A percentile compares a stretch with the other conserved stretches of the same genome.
These are phyloP conservation scores for Megaleporinus macrocephalus DNA, from an alignment of 2,113 vertebrate genomes.

Conservation along the genomic window DNA sequence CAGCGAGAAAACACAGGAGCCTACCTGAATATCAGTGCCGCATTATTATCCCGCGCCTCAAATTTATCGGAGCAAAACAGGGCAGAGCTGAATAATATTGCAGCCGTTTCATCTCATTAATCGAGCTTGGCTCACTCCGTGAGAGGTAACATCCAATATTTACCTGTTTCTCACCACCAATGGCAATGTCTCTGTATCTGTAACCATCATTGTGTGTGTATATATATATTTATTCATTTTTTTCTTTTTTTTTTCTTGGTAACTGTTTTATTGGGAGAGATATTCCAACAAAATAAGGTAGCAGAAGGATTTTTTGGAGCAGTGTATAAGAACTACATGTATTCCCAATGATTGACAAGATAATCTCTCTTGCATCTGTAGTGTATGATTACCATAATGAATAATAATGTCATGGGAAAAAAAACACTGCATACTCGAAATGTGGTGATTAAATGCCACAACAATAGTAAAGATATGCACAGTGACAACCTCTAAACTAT, in stretches of 20 bases:
- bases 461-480: no score
- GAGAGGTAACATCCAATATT: constrained; percentile 11
- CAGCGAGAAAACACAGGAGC: constrained; percentile 32
- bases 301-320: neutral
- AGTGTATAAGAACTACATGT: neutral
- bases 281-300: neutral
- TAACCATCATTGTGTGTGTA: neutral
- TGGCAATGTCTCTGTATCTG: neutral
- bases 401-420: no score
- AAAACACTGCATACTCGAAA: no score
- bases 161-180: neutral
- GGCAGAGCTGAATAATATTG: constrained; percentile 2
- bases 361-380: no score
- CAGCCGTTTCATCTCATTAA: constrained; percentile 26
- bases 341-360: no score
- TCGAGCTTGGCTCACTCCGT: neutral
- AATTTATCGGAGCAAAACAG: neutral
- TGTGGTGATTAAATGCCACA: no score
- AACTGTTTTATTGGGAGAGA: neutral
- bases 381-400: no score
- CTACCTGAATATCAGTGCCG: constrained; percentile 6
- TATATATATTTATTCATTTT: neutral
- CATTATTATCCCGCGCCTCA: constrained; percentile 34
- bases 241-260: no score
- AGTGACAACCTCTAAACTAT: no score